phyloP scores from a whole-genome alignment of 1,140 invertebrate species.

The Drosophila bipectinata region DNA sequence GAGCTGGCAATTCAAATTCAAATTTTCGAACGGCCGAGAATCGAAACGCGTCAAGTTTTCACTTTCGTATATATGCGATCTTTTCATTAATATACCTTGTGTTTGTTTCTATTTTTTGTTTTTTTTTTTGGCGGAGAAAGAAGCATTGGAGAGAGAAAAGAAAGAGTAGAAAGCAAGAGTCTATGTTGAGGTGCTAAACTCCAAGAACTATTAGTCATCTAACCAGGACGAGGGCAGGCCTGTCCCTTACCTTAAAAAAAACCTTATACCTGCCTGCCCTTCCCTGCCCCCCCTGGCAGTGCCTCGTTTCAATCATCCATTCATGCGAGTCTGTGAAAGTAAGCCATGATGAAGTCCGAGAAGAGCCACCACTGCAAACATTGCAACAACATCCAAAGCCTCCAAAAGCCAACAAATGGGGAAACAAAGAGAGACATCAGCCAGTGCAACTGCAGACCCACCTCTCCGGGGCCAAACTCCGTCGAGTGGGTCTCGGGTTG shows the following conservation, averaged over 20 bases:
- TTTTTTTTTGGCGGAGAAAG: constrained; percentile 9
- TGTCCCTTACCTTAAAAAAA: too few relatives aligned
- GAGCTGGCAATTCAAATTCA: constrained; percentile 52
- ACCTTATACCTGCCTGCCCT: too few relatives aligned
- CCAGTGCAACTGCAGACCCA: constrained; percentile 3
- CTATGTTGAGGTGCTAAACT: constrained; percentile 4
- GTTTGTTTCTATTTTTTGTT: neutral
- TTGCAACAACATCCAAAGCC: constrained; percentile 17
- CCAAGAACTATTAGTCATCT: constrained; percentile 13
- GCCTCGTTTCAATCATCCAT: constrained; percentile 36
- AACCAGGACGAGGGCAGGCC: too few relatives aligned
- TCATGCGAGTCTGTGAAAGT: constrained; percentile 53
- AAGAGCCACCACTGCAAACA: constrained; percentile 1
- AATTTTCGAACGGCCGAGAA: constrained; percentile 54
- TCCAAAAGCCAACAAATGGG: constrained; percentile 14
- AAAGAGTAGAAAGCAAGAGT: constrained; percentile 69
- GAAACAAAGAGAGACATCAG: constrained; percentile 37
- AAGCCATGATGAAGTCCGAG: constrained; percentile 43
- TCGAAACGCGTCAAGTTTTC: constrained; percentile 55
- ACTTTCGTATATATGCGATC: constrained; percentile 48
- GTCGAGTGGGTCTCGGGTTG: constrained; percentile 14
- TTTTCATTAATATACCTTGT: neutral
- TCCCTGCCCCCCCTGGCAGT: neutral
- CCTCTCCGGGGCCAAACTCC: constrained; percentile 13
- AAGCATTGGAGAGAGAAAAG: constrained; percentile 45